Evolutionary conservation across 2,113 vertebrate species (phyloP).

Genomic region (Neotragus moschatus): DNA sequence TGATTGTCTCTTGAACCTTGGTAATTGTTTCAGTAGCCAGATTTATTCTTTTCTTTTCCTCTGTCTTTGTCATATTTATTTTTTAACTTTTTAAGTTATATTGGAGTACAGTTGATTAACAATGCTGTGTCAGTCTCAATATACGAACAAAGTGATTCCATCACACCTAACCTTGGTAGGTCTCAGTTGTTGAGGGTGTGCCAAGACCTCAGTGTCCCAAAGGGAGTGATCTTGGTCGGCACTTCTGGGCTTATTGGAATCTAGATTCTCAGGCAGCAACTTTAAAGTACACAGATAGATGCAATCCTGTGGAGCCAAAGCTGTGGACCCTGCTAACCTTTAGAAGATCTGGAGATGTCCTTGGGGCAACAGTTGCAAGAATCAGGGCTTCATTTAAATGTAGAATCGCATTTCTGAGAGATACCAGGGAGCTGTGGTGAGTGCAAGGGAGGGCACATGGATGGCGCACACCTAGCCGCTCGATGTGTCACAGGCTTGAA

Average conservation of each 20-base stretch:
- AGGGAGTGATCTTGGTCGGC: not conserved
- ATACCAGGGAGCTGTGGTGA: not conserved
- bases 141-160: not conserved
- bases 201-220: not conserved
- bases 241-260: not conserved
- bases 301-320: not conserved
- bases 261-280: not conserved
- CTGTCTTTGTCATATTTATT: not conserved
- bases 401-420: not conserved
- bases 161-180: not conserved
- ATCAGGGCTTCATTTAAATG: not conserved
- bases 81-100: not conserved
- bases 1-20: not conserved
- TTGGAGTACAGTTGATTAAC: not conserved
- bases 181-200: not conserved
- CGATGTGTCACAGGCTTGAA: too few species aligned
- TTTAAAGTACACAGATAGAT: not conserved
- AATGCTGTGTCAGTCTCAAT: not conserved
- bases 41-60: not conserved
- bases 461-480: not conserved
- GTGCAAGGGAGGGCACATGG: not conserved
- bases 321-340: not conserved
- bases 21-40: not conserved
- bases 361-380: not conserved
- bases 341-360: not conserved